Evolutionary conservation across 1,140 invertebrate species (phyloP).

Genomic region (Diachasmimorpha longicaudata): DNA sequence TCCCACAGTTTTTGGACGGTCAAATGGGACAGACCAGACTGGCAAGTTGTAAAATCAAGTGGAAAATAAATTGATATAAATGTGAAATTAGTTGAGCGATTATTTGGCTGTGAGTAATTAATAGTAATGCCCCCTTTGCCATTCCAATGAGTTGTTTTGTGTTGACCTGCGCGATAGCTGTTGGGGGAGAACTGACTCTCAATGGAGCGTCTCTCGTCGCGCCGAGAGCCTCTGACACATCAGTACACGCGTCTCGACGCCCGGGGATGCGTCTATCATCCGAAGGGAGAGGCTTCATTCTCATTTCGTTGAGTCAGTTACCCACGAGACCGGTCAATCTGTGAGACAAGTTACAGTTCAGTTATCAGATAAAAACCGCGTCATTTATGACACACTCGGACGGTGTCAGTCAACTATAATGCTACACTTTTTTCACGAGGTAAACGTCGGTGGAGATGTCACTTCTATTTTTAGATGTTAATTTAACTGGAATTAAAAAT

Average conservation of each 20-base stretch:
- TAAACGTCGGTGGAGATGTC: conserved; percentile 34
- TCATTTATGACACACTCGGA: neutral
- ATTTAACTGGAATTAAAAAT: too few relatives aligned
- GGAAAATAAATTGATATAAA: neutral
- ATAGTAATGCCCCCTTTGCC: neutral
- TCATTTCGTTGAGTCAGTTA: neutral
- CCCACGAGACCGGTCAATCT: neutral
- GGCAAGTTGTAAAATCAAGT: neutral
- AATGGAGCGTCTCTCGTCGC: conserved; percentile 35
- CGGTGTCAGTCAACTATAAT: conserved; percentile 46
- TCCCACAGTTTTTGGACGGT: neutral
- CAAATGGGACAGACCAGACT: neutral
- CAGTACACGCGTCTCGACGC: conserved; percentile 59
- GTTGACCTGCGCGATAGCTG: conserved; percentile 47
- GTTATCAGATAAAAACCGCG: neutral
- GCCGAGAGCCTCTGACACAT: conserved; percentile 47
- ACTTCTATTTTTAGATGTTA: neutral
- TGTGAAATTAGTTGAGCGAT: neutral
- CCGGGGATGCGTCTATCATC: conserved; percentile 54
- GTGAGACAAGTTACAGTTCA: neutral
- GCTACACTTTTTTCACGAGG: conserved; percentile 50
- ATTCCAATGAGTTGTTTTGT: neutral
- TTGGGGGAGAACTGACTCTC: conserved; percentile 33
- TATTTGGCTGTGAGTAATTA: neutral
- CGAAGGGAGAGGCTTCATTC: neutral